Conservation (phyloP, 2,888 invertebrate genomes). For the Troides helena region DNA sequence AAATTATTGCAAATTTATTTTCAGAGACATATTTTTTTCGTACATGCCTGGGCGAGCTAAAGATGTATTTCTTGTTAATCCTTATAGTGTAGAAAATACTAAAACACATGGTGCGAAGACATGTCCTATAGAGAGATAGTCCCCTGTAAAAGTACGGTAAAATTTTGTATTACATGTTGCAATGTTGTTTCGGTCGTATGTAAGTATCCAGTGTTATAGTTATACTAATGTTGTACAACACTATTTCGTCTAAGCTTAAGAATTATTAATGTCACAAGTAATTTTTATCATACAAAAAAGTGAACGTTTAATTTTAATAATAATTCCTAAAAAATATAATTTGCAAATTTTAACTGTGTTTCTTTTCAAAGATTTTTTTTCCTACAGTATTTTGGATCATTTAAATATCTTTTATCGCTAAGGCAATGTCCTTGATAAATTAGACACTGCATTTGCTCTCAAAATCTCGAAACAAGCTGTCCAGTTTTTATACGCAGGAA, state of each 20-base stretch:
- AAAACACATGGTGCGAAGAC: constrained; percentile 62
- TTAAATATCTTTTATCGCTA: too few relatives aligned
- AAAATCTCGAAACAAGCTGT: too few relatives aligned
- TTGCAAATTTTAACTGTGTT: not conserved
- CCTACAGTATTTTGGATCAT: too few relatives aligned
- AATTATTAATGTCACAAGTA: not conserved
- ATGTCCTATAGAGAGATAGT: constrained; percentile 48
- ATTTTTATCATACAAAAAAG: not conserved
- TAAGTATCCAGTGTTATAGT: constrained; percentile 7
- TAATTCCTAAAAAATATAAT: not conserved
- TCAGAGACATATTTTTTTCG: constrained; percentile 66
- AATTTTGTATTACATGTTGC: not conserved
- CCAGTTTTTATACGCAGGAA: too few relatives aligned
- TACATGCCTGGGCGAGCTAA: constrained; percentile 69
- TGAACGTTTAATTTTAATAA: not conserved
- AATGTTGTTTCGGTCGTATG: not conserved
- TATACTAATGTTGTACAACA: not conserved
- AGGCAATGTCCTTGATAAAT: too few relatives aligned
- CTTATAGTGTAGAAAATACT: constrained; percentile 54
- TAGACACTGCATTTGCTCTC: too few relatives aligned
- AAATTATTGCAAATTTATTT: constrained; percentile 34
- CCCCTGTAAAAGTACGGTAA: not conserved
- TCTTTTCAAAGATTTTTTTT: not conserved
- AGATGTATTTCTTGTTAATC: constrained; percentile 61
- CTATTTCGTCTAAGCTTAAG: not conserved